Evolutionary conservation across 2,113 vertebrate genomes (phyloP).

Genomic region (Cervus canadensis): DNA sequence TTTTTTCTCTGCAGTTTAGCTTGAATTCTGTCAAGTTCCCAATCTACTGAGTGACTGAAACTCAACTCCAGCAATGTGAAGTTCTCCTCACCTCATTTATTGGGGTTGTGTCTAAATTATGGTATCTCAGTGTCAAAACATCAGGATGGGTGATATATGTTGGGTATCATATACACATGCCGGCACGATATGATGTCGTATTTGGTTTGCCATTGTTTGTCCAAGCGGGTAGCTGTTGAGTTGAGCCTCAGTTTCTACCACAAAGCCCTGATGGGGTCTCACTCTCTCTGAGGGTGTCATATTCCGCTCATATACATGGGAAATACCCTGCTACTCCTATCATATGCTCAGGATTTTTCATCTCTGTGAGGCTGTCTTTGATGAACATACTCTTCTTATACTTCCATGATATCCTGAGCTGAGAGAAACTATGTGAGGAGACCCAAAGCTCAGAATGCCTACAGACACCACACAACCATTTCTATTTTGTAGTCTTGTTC

Average conservation of each 20-base stretch:
- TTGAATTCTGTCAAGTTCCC: not conserved
- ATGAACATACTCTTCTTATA: not conserved
- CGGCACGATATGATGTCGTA: not conserved
- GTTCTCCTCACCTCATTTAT: not conserved
- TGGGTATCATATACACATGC: not conserved
- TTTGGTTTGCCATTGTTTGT: not conserved
- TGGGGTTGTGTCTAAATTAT: not conserved
- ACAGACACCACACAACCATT: not conserved
- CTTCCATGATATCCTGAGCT: not conserved
- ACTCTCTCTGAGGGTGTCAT: not conserved
- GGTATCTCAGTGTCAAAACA: not conserved
- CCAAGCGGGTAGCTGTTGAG: not conserved
- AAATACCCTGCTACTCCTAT: not conserved
- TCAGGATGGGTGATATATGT: not conserved
- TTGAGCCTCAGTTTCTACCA: not conserved
- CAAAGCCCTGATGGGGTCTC: not conserved
- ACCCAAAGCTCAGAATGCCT: not conserved
- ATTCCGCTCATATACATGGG: not conserved
- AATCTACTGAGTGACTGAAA: not conserved
- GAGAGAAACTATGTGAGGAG: not conserved
- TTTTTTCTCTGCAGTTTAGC: not conserved
- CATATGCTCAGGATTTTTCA: not conserved
- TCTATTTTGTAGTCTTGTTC: not conserved
- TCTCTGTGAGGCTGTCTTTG: not conserved
- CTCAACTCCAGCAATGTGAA: not conserved